Evolutionary conservation across 1,140 invertebrate species (phyloP).

Genomic region (Drosophila pachea): DNA sequence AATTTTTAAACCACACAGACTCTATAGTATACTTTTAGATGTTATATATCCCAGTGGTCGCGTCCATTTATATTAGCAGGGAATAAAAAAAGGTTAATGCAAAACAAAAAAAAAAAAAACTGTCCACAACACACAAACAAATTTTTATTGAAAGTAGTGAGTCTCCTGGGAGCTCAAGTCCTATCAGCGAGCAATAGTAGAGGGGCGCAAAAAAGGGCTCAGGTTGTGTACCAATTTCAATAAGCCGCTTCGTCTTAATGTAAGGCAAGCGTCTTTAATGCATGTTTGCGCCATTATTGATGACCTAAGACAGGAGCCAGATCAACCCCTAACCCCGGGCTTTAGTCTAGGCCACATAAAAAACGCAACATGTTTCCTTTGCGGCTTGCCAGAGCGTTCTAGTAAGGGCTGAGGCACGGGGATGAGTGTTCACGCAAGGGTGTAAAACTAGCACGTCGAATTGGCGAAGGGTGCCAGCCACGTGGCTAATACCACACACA

Average conservation of each 20-base stretch:
- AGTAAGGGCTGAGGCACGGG: slow-evolving; percentile 10
- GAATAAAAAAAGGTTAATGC: slow-evolving; percentile 23
- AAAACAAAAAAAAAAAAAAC: slow-evolving; percentile 19
- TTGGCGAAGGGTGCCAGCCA: slow-evolving; percentile 54
- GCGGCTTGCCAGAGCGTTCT: slow-evolving; percentile 40
- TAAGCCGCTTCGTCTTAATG: slow-evolving; percentile 55
- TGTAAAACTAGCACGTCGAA: slow-evolving; percentile 60
- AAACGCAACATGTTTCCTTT: slow-evolving; percentile 58
- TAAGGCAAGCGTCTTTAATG: slow-evolving; percentile 57
- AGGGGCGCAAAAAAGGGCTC: slow-evolving; percentile 34
- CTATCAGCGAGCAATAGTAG: slow-evolving; percentile 11
- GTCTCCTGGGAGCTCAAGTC: slow-evolving; percentile 36
- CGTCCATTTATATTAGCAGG: slow-evolving; percentile 41
- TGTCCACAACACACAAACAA: slow-evolving; percentile 54
- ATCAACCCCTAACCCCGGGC: slow-evolving; percentile 3
- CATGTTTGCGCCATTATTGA: slow-evolving; percentile 60
- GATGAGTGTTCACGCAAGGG: slow-evolving; percentile 35
- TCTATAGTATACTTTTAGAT: not conserved
- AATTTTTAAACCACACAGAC: slow-evolving; percentile 10
- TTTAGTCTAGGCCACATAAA: slow-evolving; percentile 43
- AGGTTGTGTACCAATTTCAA: slow-evolving; percentile 54
- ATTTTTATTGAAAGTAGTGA: slow-evolving; percentile 62
- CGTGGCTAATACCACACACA: slow-evolving; percentile 39
- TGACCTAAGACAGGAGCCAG: slow-evolving; percentile 40
- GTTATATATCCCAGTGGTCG: not conserved